Evolutionary conservation across 1,140 invertebrate species (phyloP), one percentile per base, ranked within the genome.

Genomic region (Drosophila subobscura): DNA sequence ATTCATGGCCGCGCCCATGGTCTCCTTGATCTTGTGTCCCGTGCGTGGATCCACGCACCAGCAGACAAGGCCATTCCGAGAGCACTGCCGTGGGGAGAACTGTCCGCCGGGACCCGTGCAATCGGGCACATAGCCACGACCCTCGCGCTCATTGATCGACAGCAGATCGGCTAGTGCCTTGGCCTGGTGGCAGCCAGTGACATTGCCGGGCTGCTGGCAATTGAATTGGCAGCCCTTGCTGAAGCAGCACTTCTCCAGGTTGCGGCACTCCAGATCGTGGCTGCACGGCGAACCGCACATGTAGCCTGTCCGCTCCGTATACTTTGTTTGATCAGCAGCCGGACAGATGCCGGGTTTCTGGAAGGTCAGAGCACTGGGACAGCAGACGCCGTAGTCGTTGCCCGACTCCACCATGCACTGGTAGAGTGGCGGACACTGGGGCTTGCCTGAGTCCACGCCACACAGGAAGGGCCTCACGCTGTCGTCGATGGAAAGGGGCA

Each of bases 331-430:
- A 0, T 92, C 77, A 0, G 92, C 90, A 0, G 90, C 89, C 0
- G 96, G 96, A 85, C 96, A 97, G 1, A 93, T 93, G 2, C 96
- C 96, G 0, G 95, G 93, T 86, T 96, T 96, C 72, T 95, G 93
- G 40, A 96, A 93, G 77, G 94, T 94, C 53, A 96, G 75, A 2
- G 94, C 95, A 6, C 95, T 94, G n/a, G 96, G 96, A 86, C 96
- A 97, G 86, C 96, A 97, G 1, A 97, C 96, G 0, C 96, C 96
- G 83, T 97, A 97, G 71, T 97, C 96, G 74, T 96, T 96, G 59
- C 95, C 94, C 92, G 91, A 55, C 77, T 96, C 94, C 4, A 97
- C 96, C 47, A 95, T 92, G 79, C 96, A 97, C 75, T 94, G 93
- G 89, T 96, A 97, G 46, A 96, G 92, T 0, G 96, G 95, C 4